Conservation (phyloP, 1,140 invertebrate genomes). For the Orussus abietinus region DNA sequence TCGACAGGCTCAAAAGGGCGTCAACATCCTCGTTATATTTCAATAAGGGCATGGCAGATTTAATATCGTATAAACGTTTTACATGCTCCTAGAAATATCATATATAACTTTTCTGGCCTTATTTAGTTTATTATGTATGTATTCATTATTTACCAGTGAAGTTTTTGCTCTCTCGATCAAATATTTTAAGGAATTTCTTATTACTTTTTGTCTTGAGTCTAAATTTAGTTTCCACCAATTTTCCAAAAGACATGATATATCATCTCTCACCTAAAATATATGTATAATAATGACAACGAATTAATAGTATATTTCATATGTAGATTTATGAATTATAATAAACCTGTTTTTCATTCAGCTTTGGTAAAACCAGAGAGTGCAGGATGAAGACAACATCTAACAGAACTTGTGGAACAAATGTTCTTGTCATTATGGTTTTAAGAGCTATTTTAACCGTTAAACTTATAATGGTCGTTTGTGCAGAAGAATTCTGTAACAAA, state of each 20-base stretch:
- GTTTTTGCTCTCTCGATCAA: conserved; percentile 17
- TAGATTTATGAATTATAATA: neutral
- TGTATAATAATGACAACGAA: too few species aligned
- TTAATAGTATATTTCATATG: conserved; percentile 5
- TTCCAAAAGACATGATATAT: conserved; percentile 24
- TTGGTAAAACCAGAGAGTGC: conserved; percentile 12
- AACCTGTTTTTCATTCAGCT: conserved; percentile 14
- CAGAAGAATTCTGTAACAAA: conserved; percentile 6
- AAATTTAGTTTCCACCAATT: conserved; percentile 24
- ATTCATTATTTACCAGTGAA: conserved; percentile 22
- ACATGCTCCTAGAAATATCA: conserved; percentile 21
- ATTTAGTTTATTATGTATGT: neutral
- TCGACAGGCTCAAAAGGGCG: conserved; percentile 19
- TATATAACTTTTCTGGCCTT: neutral
- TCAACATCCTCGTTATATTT: conserved; percentile 17
- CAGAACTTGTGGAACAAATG: conserved; percentile 15
- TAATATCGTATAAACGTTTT: conserved; percentile 24
- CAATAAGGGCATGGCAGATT: conserved; percentile 19
- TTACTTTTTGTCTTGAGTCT: conserved; percentile 16
- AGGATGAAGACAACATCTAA: conserved; percentile 15
- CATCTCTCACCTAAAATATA: conserved; percentile 20
- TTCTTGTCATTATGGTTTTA: conserved; percentile 14
- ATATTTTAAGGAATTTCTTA: conserved; percentile 23
- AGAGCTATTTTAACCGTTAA: conserved; percentile 14
- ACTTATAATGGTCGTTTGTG: too few species aligned